Percentiles rank a stretch among this genome's conserved stretches.
Evolutionary conservation across 2,888 invertebrate genomes (phyloP).

Genomic region (Nymphalis urticae): DNA sequence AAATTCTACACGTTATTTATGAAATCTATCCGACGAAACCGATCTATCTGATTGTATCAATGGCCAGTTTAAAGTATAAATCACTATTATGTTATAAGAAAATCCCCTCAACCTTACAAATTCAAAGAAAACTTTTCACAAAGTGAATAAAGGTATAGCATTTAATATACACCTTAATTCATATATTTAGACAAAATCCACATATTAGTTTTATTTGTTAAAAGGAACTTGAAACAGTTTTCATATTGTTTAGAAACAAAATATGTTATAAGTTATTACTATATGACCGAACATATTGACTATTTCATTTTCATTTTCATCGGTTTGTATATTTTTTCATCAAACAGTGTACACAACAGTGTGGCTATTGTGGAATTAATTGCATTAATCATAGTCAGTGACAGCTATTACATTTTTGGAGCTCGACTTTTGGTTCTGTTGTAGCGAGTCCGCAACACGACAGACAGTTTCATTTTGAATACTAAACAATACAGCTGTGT

Average conservation of each 20-base stretch:
- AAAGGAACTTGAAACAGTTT: too few relatives aligned
- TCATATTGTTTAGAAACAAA: too few relatives aligned
- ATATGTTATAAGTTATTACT: too few relatives aligned
- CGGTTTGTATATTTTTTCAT: constrained; percentile 42
- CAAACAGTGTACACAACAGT: constrained; percentile 62
- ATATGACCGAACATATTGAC: too few relatives aligned
- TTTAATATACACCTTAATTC: too few relatives aligned
- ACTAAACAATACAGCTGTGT: constrained; percentile 56
- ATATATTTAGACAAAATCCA: too few relatives aligned
- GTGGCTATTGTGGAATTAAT: constrained; percentile 78
- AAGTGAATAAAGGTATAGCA: too few relatives aligned
- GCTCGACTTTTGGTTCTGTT: constrained; percentile 74
- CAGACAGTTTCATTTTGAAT: constrained; percentile 58
- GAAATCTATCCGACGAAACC: constrained; percentile 72
- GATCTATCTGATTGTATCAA: constrained; percentile 62
- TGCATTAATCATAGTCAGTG: constrained; percentile 78
- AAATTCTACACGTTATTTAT: constrained; percentile 81
- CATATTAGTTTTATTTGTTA: too few relatives aligned
- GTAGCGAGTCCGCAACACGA: constrained; percentile 52
- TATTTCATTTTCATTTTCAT: too few relatives aligned
- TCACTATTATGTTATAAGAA: neutral
- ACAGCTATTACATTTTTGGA: constrained; percentile 82
- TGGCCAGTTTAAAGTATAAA: constrained; percentile 45
- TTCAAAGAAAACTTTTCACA: too few relatives aligned
- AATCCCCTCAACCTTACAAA: too few relatives aligned